These are phyloP conservation scores for Diploscapter pachys DNA, from an alignment of 1,140 invertebrate genomes.

Conservation along the genomic window DNA sequence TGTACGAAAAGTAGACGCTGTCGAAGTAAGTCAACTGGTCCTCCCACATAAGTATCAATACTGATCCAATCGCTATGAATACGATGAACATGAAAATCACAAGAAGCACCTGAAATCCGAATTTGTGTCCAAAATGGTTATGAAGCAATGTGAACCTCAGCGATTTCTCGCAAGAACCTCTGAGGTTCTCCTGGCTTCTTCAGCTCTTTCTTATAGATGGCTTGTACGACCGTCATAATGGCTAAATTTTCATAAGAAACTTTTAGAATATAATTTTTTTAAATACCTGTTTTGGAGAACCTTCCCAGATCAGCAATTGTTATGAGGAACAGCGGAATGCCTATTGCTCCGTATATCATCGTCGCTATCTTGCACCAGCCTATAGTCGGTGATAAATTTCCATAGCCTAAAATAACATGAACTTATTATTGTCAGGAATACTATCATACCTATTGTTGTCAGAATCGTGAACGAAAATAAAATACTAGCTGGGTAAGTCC, in stretches of 20 bases:
- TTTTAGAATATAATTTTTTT: neutral
- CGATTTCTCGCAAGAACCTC: conserved; percentile 48
- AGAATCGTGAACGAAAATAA: conserved; percentile 53
- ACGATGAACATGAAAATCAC: conserved; percentile 46
- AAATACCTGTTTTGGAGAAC: conserved; percentile 52
- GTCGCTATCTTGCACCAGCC: conserved; percentile 49
- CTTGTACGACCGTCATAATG: conserved; percentile 49
- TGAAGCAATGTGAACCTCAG: conserved; percentile 35
- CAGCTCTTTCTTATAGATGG: conserved; percentile 45
- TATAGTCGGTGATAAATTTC: conserved; percentile 51
- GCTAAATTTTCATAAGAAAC: conserved; percentile 26
- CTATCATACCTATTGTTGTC: conserved; percentile 43
- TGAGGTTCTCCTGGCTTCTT: conserved; percentile 50
- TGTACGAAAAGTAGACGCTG: conserved; percentile 56
- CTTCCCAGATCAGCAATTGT: conserved; percentile 54
- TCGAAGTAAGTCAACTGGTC: conserved; percentile 52
- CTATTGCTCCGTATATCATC: conserved; percentile 53
- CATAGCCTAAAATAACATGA: conserved; percentile 41
- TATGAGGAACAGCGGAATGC: conserved; percentile 53
- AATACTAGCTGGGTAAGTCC: conserved; percentile 48
- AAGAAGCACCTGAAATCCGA: conserved; percentile 44
- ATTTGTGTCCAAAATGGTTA: neutral
- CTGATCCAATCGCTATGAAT: conserved; percentile 52
- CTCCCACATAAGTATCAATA: conserved; percentile 53
- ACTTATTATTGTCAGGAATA: neutral